phyloP scores from a whole-genome alignment of 2,113 vertebrate species.

The Pseudorectes ferrugineus region DNA sequence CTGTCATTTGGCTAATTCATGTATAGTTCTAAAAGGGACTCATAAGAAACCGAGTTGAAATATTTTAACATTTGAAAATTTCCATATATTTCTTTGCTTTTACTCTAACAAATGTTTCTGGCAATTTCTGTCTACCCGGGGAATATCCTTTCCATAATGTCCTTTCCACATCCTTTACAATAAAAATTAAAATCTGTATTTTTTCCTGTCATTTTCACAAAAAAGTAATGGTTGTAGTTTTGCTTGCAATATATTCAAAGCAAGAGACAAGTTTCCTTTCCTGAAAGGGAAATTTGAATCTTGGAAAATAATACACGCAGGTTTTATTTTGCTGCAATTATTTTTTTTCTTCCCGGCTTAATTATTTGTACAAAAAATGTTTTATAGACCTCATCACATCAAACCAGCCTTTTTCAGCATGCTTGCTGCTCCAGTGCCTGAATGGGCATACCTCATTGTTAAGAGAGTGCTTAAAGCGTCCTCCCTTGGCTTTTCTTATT shows the following conservation, averaged over 20 bases:
- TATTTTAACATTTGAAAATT: background rate
- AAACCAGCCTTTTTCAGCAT: background rate
- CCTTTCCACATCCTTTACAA: background rate
- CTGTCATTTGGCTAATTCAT: background rate
- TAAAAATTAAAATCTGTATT: background rate
- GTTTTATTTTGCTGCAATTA: background rate
- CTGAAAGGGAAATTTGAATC: background rate
- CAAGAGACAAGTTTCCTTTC: background rate
- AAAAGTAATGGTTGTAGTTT: background rate
- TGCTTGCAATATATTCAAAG: background rate
- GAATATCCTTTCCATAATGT: background rate
- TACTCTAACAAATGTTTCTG: background rate
- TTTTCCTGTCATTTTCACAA: background rate
- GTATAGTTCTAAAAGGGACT: background rate
- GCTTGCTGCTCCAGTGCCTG: background rate
- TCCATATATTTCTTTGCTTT: background rate
- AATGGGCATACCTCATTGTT: background rate
- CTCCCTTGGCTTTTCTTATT: background rate
- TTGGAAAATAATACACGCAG: rapidly evolving
- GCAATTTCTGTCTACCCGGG: background rate
- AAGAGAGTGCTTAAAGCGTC: background rate
- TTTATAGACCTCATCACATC: background rate
- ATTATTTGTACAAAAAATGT: background rate
- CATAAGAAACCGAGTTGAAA: background rate
- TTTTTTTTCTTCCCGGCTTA: background rate